These are phyloP conservation scores for Neoascia interrupta DNA, from an alignment of 2,888 invertebrate genomes.

Conservation along the genomic window DNA sequence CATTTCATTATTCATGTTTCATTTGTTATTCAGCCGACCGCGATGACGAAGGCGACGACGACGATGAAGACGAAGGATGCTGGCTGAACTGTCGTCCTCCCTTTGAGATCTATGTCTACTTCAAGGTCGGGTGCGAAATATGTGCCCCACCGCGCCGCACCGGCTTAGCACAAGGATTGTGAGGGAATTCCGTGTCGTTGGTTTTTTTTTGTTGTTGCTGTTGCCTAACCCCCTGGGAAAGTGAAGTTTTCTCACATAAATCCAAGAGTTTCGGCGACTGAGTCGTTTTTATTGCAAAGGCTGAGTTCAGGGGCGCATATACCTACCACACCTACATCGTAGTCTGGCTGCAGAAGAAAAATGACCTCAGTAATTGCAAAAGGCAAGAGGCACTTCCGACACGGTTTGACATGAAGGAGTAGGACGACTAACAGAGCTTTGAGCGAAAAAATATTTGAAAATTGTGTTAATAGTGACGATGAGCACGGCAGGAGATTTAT, in stretches of 20 bases:
- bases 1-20: slow-evolving; percentile 47
- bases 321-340: too few species aligned
- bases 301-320: slow-evolving; percentile 24
- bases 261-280: background rate
- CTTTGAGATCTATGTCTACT: background rate
- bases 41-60: background rate
- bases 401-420: background rate
- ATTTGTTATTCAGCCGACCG: slow-evolving; percentile 51
- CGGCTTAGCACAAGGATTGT: slow-evolving; percentile 3
- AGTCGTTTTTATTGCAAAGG: slow-evolving; percentile 17
- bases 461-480: slow-evolving; percentile 35
- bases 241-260: slow-evolving; percentile 8
- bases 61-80: slow-evolving; percentile 9
- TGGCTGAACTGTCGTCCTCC: background rate
- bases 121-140: slow-evolving; percentile 19
- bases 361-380: slow-evolving; percentile 36
- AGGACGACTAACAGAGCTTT: background rate
- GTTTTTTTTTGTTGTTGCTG: background rate
- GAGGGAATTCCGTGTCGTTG: too few species aligned
- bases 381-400: slow-evolving; percentile 1
- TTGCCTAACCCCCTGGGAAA: background rate
- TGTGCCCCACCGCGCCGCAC: too few species aligned
- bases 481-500: slow-evolving; percentile 30
- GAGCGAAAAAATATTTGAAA: slow-evolving; percentile 19
- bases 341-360: slow-evolving; percentile 33